Percentiles rank a stretch among this genome's conserved stretches.
phyloP scores from a whole-genome alignment of 92 coral and sea anemone species.

The Diadumene lineata region DNA sequence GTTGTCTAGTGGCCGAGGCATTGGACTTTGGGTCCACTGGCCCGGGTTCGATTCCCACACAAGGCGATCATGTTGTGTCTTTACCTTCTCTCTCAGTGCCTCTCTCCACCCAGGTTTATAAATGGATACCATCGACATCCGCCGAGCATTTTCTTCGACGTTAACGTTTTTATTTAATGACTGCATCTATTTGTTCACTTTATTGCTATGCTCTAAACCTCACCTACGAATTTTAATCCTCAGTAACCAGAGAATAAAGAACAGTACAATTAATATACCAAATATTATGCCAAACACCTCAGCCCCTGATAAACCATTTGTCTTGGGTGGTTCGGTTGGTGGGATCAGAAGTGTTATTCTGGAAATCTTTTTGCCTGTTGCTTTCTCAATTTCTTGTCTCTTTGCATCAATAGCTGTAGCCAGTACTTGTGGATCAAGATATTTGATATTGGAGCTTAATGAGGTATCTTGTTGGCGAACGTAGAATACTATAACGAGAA shows the following conservation, averaged over 20 bases:
- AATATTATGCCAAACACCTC: background rate
- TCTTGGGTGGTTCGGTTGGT: background rate
- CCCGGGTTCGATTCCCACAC: too few species aligned
- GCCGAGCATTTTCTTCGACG: too few species aligned
- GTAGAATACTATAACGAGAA: slow-evolving; percentile 13
- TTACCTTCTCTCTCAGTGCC: too few species aligned
- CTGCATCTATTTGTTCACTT: too few species aligned
- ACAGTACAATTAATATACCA: background rate
- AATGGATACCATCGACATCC: too few species aligned
- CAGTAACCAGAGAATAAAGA: background rate
- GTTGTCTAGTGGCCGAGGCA: too few species aligned
- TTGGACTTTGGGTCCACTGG: too few species aligned
- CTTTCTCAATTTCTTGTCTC: background rate
- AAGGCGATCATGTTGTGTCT: too few species aligned
- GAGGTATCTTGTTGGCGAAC: background rate
- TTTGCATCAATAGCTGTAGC: slow-evolving; percentile 2
- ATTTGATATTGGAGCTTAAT: background rate
- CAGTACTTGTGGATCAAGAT: slow-evolving; percentile 1
- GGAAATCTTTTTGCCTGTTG: slow-evolving; percentile 13
- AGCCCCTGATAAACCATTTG: background rate
- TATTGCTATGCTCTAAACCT: background rate
- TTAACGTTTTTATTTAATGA: too few species aligned
- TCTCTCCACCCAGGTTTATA: too few species aligned
- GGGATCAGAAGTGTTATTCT: background rate
- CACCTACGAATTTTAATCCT: background rate